Base-by-base conservation (phyloP, 2,113 vertebrate genomes). In the Colius striatus region DNA sequence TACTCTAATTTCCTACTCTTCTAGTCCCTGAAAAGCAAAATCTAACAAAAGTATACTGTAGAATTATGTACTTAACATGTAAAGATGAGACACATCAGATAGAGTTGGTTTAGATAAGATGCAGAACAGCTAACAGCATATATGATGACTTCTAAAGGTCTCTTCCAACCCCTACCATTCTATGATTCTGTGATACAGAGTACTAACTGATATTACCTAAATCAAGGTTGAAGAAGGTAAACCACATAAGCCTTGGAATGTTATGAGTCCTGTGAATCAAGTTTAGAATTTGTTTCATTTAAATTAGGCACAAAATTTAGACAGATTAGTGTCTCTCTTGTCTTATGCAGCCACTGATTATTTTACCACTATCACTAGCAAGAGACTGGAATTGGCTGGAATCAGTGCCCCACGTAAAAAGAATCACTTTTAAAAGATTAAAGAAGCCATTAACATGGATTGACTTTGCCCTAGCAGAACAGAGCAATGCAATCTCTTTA, bases 401-500 rank as follows among this genome's bases (percentile, higher is more conserved):
- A 53, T 36, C 62, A 58, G 13, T 75, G 67, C 58, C 45, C 71
- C 45, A 60, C 60, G 88, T 83, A 87, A 96, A 96, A 92, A 90
- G 36, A 92, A 95, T 65, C 41, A 94, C 76, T 92, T 95, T 34
- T 89, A 51, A 76, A 94, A 95, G 72, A 94, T 91, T 86, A 92
- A 95, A 96, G 90, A 83, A 92, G 80, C 34, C 92, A 91, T 86
- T 92, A 79, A 79, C 2, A 2, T 51, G 41, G 63, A 86, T 65
- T 86, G 72, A 55, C 72, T 94, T 86, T 80, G 58, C 18, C 67
- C 30, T 34, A 61, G 54, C n/a, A 82, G 73, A 96, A 84, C 41
- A 81, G 18, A 88, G 79, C 72, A 89, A 53, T 32, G 34, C 72
- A 91, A 48, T 92, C 66, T 89, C 67, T 70, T 80, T 83, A 55